These are phyloP conservation scores for Megathymus violae DNA, from an alignment of 1,140 invertebrate species.

Conservation along the genomic window DNA sequence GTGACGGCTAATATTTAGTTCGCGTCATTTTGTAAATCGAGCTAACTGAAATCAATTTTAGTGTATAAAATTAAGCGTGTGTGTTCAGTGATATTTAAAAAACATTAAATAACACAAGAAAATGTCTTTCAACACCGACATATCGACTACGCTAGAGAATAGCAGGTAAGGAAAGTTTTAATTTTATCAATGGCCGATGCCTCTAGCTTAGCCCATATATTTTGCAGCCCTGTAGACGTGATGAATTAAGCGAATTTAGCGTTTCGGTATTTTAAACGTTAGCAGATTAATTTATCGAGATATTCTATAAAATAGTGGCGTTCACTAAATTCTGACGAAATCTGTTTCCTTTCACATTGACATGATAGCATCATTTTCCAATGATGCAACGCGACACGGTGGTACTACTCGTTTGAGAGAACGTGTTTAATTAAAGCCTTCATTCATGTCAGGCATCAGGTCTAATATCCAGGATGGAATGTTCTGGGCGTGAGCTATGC, in stretches of 20 bases:
- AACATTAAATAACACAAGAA: constrained; percentile 73
- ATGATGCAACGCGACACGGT: constrained; percentile 36
- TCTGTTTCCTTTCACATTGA: constrained; percentile 46
- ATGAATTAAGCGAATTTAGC: constrained; percentile 28
- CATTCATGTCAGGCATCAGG: constrained; percentile 8
- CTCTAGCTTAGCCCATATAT: constrained; percentile 27
- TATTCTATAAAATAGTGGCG: constrained; percentile 25
- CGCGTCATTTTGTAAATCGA: constrained; percentile 69
- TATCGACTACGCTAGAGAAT: constrained; percentile 78
- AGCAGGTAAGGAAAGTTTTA: constrained; percentile 68
- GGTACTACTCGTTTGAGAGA: not conserved
- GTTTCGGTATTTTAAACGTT: constrained; percentile 15
- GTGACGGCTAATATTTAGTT: constrained; percentile 57
- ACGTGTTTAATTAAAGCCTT: constrained; percentile 7
- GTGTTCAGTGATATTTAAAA: constrained; percentile 79
- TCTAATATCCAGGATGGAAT: constrained; percentile 16
- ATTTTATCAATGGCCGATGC: constrained; percentile 40
- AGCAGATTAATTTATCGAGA: constrained; percentile 1
- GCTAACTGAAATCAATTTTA: constrained; percentile 59
- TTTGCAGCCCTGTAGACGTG: constrained; percentile 30
- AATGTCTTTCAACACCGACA: constrained; percentile 80
- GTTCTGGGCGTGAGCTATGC: constrained; percentile 40
- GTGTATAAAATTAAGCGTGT: constrained; percentile 70
- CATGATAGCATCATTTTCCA: constrained; percentile 44
- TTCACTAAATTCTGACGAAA: constrained; percentile 30